Evolutionary conservation across 2,113 vertebrate species (phyloP), one percentile per base, ranked within the genome.

Genomic region (Accipiter cooperii): DNA sequence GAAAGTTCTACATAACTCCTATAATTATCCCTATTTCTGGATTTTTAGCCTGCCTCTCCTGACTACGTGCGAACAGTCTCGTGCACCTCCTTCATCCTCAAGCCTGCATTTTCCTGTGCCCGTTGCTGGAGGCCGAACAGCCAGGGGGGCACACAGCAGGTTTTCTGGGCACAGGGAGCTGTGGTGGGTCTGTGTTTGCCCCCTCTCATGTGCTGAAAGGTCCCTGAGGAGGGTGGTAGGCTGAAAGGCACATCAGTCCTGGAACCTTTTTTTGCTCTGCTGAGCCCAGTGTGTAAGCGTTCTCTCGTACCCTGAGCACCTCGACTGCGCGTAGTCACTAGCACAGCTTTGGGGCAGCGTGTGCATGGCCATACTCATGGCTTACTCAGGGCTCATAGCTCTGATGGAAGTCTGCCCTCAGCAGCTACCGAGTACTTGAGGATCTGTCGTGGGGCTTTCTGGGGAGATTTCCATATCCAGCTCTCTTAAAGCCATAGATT

Each of bases 261-360:
- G 24, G 4, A 51, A 55, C 40, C 28, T 28, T 44, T 36, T 20
- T 61, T 33, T 17, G 10, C 49, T 9, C 10, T 7, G 6, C 40
- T 31, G 49, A 36, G 26, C 57, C 34, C 24, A 2, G 40, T 4
- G 47, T 16, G 24, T 5, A 13, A 17, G 33, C 3, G 5, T 21
- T 22, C 1, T 6, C 52, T 24, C 2, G 1, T n/a, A 12, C 55
- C 33, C 20, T 5, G 15, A 42, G 29, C n/a, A 16, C 33, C 31
- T 38, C 10, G 8, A 8, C 25, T 6, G 2, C 5, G 2, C 11
- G 31, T 10, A 15, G 29, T 10, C 2, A 2, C 34, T 12, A 22
- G 31, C 57, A 9, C 10, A 4, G 29, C 33, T 47, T 13, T n/a
- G 57, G 28, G 49, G 42, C 29, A 3, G 3, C 10, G 24, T 2